Percentiles rank a stretch among this genome's conserved stretches.
Evolutionary conservation across 2,797 vertebrate species (phyloP).

Genomic region (Orientallactaga sibirica): DNA sequence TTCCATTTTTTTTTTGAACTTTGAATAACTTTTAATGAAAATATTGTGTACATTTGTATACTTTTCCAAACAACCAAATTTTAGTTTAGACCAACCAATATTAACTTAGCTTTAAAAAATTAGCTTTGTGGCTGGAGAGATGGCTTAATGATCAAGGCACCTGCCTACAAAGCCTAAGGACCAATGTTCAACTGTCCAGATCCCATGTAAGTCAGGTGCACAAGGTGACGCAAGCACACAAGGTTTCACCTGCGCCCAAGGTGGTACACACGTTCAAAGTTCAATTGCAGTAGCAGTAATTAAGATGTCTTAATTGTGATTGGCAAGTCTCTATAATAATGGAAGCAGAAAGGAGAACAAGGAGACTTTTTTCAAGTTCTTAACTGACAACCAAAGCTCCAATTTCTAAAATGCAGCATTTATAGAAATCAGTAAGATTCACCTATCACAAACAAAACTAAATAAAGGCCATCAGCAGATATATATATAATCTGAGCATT

Average conservation of each 20-base stretch:
- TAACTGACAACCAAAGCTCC: constrained; percentile 80
- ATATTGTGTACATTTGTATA: too few species aligned
- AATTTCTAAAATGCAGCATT: constrained; percentile 75
- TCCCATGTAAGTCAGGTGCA: too few species aligned
- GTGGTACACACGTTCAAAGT: too few species aligned
- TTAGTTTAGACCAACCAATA: constrained; percentile 58
- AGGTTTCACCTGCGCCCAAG: too few species aligned
- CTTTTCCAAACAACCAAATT: constrained; percentile 59
- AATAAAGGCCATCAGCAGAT: constrained; percentile 28
- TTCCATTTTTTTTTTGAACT: neutral
- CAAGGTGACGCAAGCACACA: too few species aligned
- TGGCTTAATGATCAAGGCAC: too few species aligned
- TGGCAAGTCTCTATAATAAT: constrained; percentile 75
- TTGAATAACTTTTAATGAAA: too few species aligned
- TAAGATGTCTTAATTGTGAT: constrained; percentile 69
- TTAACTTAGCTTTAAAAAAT: constrained; percentile 57
- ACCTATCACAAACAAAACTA: constrained; percentile 33
- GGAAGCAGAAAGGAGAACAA: constrained; percentile 66
- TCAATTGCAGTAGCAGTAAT: too few species aligned
- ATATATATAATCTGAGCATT: neutral
- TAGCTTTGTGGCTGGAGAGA: too few species aligned
- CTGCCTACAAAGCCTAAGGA: too few species aligned
- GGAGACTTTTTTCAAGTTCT: constrained; percentile 47
- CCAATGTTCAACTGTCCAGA: too few species aligned
- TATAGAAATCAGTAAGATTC: constrained; percentile 75